Percentiles rank a stretch among this genome's conserved stretches.
These are phyloP conservation scores for Phytoseiulus persimilis DNA, from an alignment of 2,888 invertebrate species.

Conservation along the genomic window DNA sequence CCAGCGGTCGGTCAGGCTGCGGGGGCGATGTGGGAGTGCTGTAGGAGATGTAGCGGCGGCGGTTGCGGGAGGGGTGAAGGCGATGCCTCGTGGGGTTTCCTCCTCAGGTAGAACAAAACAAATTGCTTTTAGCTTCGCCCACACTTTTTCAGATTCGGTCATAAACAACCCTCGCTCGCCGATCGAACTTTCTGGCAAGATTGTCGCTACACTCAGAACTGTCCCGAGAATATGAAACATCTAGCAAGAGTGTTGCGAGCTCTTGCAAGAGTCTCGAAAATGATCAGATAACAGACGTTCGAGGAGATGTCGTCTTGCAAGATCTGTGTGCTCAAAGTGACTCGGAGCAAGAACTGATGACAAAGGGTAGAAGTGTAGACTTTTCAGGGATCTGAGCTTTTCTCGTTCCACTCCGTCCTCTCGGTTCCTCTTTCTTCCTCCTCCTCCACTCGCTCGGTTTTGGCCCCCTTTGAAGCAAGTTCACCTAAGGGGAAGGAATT, in stretches of 20 bases:
- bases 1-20: neutral
- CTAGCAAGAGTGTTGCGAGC: no score
- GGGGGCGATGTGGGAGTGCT: neutral
- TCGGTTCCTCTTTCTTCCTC: neutral
- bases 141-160: neutral
- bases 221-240: no score
- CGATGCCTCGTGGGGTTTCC: neutral
- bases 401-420: neutral
- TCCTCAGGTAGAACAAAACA: neutral
- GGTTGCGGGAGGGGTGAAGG: neutral
- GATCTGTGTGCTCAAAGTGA: no score
- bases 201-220: neutral
- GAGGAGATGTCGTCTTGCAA: no score
- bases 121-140: neutral
- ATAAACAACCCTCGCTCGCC: neutral
- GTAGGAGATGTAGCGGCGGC: neutral
- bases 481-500: neutral
- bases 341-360: neutral
- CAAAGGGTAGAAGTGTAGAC: neutral
- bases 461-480: neutral
- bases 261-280: no score
- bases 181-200: neutral
- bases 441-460: neutral
- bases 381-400: neutral
- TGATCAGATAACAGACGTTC: no score